Base-by-base conservation (phyloP, 2,888 invertebrate species). In the Polyploca ridens region DNA sequence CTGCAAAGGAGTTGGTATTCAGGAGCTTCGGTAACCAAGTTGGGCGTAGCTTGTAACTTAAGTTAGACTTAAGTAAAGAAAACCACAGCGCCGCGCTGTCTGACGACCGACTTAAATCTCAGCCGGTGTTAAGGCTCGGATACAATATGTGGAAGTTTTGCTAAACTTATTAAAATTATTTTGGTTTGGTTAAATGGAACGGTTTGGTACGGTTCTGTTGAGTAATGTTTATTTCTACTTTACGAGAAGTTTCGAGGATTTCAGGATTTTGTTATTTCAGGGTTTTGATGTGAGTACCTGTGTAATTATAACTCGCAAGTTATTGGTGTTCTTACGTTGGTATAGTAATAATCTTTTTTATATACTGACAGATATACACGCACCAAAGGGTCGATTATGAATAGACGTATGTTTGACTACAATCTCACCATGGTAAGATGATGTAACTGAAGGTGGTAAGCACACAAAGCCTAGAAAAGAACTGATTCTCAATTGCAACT, bases 81-180 rank as follows among this genome's bases (percentile, higher is more conserved):
- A 92, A 91, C 90, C 91, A 78, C 91, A 90, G 82, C 85, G 86
- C 87, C 86, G 82, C 84, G 80, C 83, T 76, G 88, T 88, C 89
- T 91, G 90, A 90, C 84, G 89, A 88, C 87, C 82, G 83, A 84
- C 84, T 91, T 90, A 90, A 90, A 90, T 90, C 90, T 88, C 81
- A 76, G 77, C 81, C 78, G 78, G 78, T 19, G 72, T 80, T 81
- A 83, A 74, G 83, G 78, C 68, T 75, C 70, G 78, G 73, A 76
- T 78, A 85, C 84, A 82, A 78, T 72, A 75, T 74, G 73, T 68
- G 66, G 10, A 54, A 69, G 79, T 71, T 76, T 72, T 64, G 66
- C 70, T 61, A 61, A 19, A 61, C 61, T 60, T 60, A 61, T 61
- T 41, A 61, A 61, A 61, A 61, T 61, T 41, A 16, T 54, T 54